These are phyloP conservation scores for Panulirus ornatus DNA, from an alignment of 1,140 invertebrate genomes.

Conservation along the genomic window DNA sequence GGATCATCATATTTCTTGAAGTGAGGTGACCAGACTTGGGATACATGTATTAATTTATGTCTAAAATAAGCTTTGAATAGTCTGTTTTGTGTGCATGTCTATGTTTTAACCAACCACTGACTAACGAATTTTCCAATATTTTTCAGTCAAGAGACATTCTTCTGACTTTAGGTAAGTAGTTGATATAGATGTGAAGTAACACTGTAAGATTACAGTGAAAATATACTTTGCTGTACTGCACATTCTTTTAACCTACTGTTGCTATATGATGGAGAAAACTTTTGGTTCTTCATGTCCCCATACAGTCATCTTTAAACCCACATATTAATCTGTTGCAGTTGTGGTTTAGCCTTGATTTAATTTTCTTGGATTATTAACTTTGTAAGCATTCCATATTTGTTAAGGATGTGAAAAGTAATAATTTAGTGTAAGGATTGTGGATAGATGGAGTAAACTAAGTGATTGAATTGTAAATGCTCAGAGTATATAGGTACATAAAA, in stretches of 20 bases:
- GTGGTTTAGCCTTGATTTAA: neutral
- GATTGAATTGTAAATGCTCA: no score
- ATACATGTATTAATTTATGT: neutral
- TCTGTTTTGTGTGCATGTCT: neutral
- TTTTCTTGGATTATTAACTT: no score
- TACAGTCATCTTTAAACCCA: neutral
- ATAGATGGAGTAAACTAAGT: no score
- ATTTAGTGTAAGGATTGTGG: no score
- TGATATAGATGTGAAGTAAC: no score
- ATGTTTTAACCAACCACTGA: neutral
- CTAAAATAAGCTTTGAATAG: neutral
- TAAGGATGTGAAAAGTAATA: no score
- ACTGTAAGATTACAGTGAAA: no score
- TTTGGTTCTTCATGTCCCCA: neutral
- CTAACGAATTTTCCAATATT: neutral
- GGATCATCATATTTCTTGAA: neutral
- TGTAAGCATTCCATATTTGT: no score
- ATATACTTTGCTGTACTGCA: neutral
- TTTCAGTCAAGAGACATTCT: constrained; percentile 67
- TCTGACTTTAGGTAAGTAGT: constrained; percentile 58
- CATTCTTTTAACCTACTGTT: neutral
- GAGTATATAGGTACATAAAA: no score
- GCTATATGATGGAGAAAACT: neutral
- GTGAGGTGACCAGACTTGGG: neutral
- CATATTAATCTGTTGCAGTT: neutral